Percentiles rank a stretch among this genome's conserved stretches.
Evolutionary conservation across 1,140 invertebrate species (phyloP).

Genomic region (Drosophila bipectinata): DNA sequence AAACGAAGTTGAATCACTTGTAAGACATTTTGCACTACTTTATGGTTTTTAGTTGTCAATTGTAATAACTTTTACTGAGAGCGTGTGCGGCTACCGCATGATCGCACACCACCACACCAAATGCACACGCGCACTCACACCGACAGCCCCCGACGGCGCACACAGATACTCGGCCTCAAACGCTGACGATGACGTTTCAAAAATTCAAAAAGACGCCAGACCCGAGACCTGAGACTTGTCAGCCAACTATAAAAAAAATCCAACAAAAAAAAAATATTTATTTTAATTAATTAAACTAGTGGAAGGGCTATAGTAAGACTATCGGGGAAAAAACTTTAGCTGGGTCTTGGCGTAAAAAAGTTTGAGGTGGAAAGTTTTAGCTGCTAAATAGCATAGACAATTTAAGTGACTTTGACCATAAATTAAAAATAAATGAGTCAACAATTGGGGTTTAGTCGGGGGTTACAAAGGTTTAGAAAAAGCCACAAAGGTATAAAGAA

Average conservation of each 20-base stretch:
- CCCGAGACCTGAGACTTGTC: constrained; percentile 50
- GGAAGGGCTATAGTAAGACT: not conserved
- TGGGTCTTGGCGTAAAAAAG: not conserved
- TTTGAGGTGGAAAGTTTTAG: not conserved
- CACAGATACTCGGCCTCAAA: constrained; percentile 54
- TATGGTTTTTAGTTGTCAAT: constrained; percentile 69
- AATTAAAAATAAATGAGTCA: no score
- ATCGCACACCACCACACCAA: constrained; percentile 35
- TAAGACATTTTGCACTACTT: constrained; percentile 25
- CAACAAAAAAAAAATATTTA: constrained; percentile 17
- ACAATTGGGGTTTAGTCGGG: no score
- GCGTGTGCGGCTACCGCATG: constrained; percentile 40
- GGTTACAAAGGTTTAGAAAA: no score
- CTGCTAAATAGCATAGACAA: not conserved
- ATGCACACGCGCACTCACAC: constrained; percentile 56
- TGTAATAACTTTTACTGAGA: constrained; percentile 54
- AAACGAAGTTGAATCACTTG: constrained; percentile 13
- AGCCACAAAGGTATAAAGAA: no score
- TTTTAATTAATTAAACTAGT: constrained; percentile 19
- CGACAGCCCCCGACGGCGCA: constrained; percentile 4
- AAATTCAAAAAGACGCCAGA: constrained; percentile 59
- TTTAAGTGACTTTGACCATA: no score
- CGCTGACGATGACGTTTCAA: constrained; percentile 77
- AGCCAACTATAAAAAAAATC: constrained; percentile 46
- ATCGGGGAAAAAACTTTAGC: not conserved